These are phyloP conservation scores for Nibea albiflora DNA, from an alignment of 2,113 vertebrate genomes.

Conservation along the genomic window DNA sequence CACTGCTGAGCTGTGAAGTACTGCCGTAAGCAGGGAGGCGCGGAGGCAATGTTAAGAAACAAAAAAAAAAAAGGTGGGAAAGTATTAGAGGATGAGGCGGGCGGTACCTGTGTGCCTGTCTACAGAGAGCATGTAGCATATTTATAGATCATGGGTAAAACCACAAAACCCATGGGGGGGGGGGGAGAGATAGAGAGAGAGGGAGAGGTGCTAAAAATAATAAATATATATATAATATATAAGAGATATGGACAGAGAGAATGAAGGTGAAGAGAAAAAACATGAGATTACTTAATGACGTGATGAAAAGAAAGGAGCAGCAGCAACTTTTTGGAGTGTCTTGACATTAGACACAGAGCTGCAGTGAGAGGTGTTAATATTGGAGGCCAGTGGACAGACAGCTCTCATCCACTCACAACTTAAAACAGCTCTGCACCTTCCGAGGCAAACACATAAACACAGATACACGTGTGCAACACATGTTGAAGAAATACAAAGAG, in stretches of 20 bases:
- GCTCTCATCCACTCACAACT: not conserved
- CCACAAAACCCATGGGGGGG: not conserved
- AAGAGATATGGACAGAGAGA: not conserved
- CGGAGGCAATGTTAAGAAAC: not conserved
- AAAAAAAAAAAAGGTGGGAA: slow-evolving; percentile 6
- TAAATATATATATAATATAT: too few relatives aligned
- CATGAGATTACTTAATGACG: not conserved
- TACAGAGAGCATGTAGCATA: not conserved
- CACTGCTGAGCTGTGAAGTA: slow-evolving; percentile 34
- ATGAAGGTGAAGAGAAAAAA: not conserved
- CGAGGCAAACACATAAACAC: not conserved
- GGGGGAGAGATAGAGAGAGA: not conserved
- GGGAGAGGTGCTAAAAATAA: too few relatives aligned
- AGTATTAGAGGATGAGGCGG: slow-evolving; percentile 10
- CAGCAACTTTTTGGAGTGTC: not conserved
- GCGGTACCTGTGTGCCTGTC: not conserved
- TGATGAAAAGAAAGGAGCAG: not conserved
- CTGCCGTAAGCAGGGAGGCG: slow-evolving; percentile 39
- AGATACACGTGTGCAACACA: not conserved
- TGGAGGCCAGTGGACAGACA: not conserved
- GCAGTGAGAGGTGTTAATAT: too few relatives aligned
- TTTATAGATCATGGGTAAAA: not conserved
- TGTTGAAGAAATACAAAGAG: not conserved
- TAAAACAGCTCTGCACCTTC: not conserved
- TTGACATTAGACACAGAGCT: not conserved